Conservation (phyloP, 2,797 vertebrate species). For the Fistularia commersonii region DNA sequence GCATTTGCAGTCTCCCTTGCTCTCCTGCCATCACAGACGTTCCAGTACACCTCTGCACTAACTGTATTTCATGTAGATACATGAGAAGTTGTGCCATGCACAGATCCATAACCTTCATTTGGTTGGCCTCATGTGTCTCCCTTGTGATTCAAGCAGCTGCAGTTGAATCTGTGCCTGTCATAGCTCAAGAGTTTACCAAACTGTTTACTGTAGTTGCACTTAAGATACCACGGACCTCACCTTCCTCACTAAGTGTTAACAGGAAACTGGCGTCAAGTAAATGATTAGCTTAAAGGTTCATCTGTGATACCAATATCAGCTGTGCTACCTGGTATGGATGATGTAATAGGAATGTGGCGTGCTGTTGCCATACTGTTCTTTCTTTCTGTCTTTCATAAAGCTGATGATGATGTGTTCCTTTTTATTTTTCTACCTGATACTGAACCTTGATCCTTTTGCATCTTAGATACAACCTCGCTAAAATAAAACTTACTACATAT, state of each 20-base stretch:
- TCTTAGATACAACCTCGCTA: slow-evolving; percentile 76
- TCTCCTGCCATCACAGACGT: slow-evolving; percentile 8
- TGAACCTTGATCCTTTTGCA: slow-evolving; percentile 75
- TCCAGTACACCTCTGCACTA: slow-evolving; percentile 31
- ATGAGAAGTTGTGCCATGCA: slow-evolving; percentile 45
- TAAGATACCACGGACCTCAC: slow-evolving; percentile 65
- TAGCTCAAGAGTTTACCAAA: slow-evolving; percentile 64
- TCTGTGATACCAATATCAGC: slow-evolving; percentile 49
- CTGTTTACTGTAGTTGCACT: slow-evolving; percentile 70
- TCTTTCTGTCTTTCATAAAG: slow-evolving; percentile 69
- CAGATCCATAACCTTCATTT: slow-evolving; percentile 42
- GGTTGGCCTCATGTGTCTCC: slow-evolving; percentile 35
- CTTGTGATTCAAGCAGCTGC: slow-evolving; percentile 30
- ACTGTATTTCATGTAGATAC: slow-evolving; percentile 38
- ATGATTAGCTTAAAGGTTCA: slow-evolving; percentile 5
- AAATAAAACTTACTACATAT: slow-evolving; percentile 70
- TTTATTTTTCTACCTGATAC: slow-evolving; percentile 80
- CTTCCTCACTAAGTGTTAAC: slow-evolving; percentile 59
- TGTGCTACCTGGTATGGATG: slow-evolving; percentile 51
- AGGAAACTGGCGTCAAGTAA: slow-evolving; percentile 14
- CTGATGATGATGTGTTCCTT: slow-evolving; percentile 66
- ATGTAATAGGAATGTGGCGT: slow-evolving; percentile 50
- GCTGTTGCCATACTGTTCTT: slow-evolving; percentile 42
- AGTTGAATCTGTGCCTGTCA: slow-evolving; percentile 63
- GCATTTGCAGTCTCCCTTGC: slow-evolving; percentile 35